phyloP scores from a whole-genome alignment of 1,140 invertebrate species.

The Ostrea edulis region DNA sequence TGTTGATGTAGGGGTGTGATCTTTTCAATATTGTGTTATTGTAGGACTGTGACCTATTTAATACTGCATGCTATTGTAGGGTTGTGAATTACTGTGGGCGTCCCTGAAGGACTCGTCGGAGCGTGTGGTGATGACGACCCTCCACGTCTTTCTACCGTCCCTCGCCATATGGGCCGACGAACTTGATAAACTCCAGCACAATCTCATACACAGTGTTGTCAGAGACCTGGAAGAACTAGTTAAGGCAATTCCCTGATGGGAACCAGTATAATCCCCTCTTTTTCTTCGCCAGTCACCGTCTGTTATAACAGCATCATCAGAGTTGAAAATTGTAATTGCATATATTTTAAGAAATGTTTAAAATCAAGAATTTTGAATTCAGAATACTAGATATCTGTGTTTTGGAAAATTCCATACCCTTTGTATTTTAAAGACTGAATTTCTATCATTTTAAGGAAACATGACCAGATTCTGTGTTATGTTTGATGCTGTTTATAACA shows the following conservation, averaged over 20 bases:
- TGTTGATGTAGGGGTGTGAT: too few species aligned
- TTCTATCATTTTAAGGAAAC: too few species aligned
- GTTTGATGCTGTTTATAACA: not conserved
- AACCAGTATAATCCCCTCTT: not conserved
- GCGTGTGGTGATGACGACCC: conserved; percentile 78
- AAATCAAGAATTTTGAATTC: too few species aligned
- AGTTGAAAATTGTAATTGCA: not conserved
- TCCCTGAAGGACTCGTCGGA: conserved; percentile 71
- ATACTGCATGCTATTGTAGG: conserved; percentile 58
- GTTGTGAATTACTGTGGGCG: conserved; percentile 71
- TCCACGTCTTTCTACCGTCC: conserved; percentile 77
- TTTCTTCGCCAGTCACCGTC: conserved; percentile 11
- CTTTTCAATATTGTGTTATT: not conserved
- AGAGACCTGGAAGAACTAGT: conserved; percentile 77
- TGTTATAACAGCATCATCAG: not conserved
- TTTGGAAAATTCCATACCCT: too few species aligned
- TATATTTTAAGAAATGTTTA: not conserved
- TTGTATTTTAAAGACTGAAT: too few species aligned
- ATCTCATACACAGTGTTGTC: conserved; percentile 75
- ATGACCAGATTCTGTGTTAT: too few species aligned
- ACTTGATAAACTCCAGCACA: conserved; percentile 80
- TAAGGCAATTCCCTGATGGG: conserved; percentile 47
- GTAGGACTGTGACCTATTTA: conserved; percentile 61
- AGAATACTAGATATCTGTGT: too few species aligned
- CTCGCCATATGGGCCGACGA: conserved; percentile 85